Evolutionary conservation across 2,113 vertebrate genomes (phyloP), one percentile per base, ranked within the genome.

Genomic region (Takifugu flavidus): DNA sequence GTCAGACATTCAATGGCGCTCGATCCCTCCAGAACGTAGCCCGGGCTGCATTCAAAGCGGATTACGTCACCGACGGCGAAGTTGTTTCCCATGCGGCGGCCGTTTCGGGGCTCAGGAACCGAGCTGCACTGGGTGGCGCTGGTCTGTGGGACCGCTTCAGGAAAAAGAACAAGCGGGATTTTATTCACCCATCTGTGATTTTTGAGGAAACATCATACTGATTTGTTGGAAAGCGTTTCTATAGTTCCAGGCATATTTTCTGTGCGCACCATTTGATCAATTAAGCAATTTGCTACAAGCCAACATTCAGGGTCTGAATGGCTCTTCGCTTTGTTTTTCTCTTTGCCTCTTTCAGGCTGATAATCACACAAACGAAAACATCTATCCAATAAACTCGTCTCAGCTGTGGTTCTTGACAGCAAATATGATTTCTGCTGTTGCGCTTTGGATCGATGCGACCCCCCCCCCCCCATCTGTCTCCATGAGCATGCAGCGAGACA

Each of bases 51-150:
- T 85, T 99, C 97, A 26, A 99, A 99, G 64, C 90, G 92, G 31
- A 98, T 72, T 75, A 94, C 77, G 0, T 96, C 94, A 0, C 94
- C 96, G 13, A 96, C 96, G 0, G 96, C 92, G 74, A 99, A 98
- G 75, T 94, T 95, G 62, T 93, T 98, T 39, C 97, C 97, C 75
- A 95, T 88, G 0, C 97, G 92, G 34, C 92, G 92, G 10, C 96
- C 96, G 4, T 96, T 94, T 8, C 95, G 92, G 0, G 97, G 96
- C 82, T 99, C 97, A 0, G 97, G 97, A 39, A 99, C 94, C 0
- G 97, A 98, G 89, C 93, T 98, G 91, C 97, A 98, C 82, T 99
- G 97, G 0, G 95, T 98, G 65, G 95, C 94, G 0, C 97, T 99
- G 72, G 97, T 99, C 53, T 94, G 90, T 0, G 97, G 96, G 25